Conservation (phyloP, 2,113 vertebrate species). For the Pteropus alecto region DNA sequence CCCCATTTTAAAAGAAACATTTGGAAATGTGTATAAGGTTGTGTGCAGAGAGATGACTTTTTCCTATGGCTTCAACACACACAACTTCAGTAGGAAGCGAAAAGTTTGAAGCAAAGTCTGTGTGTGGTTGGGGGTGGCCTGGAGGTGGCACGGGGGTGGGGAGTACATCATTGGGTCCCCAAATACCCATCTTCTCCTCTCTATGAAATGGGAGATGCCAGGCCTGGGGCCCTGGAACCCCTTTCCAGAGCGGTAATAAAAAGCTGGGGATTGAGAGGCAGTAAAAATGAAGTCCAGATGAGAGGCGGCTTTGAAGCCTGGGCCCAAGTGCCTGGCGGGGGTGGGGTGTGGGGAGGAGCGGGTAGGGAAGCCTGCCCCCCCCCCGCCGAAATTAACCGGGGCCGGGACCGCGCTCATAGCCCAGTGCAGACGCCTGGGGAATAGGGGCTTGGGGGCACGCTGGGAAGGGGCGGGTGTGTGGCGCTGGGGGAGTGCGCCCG, state of each 20-base stretch:
- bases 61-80: neutral
- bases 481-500: constrained; percentile 67
- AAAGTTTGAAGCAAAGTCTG: constrained; percentile 55
- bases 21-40: neutral
- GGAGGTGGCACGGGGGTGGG: neutral
- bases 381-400: neutral
- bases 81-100: constrained; percentile 42
- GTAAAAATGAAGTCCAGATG: constrained; percentile 81
- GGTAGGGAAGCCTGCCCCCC: constrained; percentile 20
- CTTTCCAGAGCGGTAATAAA: constrained; percentile 74
- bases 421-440: neutral
- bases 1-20: neutral
- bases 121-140: neutral
- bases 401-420: neutral
- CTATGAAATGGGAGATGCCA: constrained; percentile 73
- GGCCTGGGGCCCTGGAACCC: constrained; percentile 73
- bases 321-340: constrained; percentile 66
- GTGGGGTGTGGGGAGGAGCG: constrained; percentile 44
- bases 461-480: constrained; percentile 19
- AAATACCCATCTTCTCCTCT: constrained; percentile 40
- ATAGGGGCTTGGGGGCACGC: neutral
- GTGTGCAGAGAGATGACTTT: neutral
- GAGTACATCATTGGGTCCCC: neutral
- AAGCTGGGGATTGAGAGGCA: constrained; percentile 73
- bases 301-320: constrained; percentile 77